Evolutionary conservation across 2,888 invertebrate genomes (phyloP), one percentile per base, ranked within the genome.

Genomic region (Venustoraphidia nigricollis): DNA sequence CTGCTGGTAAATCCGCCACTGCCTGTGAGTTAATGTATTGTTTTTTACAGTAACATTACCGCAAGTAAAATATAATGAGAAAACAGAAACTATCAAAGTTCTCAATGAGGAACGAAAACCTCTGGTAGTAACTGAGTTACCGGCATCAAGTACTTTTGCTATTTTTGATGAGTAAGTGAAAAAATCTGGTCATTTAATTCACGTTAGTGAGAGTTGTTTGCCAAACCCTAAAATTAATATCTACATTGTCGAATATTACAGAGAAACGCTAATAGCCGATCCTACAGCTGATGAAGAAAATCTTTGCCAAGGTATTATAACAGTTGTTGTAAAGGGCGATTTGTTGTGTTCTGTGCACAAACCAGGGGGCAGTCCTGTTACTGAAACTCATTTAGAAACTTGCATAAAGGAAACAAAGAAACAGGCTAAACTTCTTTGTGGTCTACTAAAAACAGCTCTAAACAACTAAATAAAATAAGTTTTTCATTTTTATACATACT

Each of bases 231-330:
- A 36, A 36, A 14, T 44, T 34, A 11, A 10, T 44, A n/a, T n/a
- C n/a, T n/a, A 36, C 34, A 14, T 9, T 42, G 9, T 14, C 10
- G 5, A 34, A 58, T 52, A 56, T 74, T 76, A 47, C 60, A 85
- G 85, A 51, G 72, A 75, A 55, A 66, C 78, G 36, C 64, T 85
- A 43, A 62, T 88, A 54, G 75, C 76, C n/a, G 90, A 91, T 65
- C 90, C 90, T 35, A 81, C 84, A 37, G 68, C 73, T n/a, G 86
- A 88, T 65, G 91, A 91, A 68, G 90, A 90, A 69, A 73, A 73
- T 55, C 72, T 86, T 55, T 77, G 82, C 57, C 74, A 77, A 47
- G 79, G 82, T n/a, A 74, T 73, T 54, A 62, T 84, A 46, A 81
- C 81, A 48, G 67, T 88, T 41, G 81, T 81, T 42, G 75, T 77